Base-by-base conservation (phyloP, 2,888 invertebrate genomes). In the Herminia tarsipennalis region DNA sequence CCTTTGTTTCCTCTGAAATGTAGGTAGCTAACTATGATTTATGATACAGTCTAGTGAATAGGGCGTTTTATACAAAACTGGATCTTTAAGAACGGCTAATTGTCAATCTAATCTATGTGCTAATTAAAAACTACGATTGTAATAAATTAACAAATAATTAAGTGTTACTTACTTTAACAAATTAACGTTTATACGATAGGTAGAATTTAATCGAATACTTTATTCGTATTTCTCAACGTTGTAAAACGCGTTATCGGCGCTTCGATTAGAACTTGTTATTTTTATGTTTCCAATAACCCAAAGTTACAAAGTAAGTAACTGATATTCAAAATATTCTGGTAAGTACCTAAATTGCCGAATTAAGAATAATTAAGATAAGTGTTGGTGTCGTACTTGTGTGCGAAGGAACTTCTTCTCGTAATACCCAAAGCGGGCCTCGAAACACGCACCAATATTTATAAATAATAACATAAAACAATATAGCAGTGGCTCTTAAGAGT, bases 401-500 rank as follows among this genome's bases (percentile, higher is more conserved):
- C 20, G 41, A 36, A 13, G 32, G 32, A 43, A 42, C 30, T 62
- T 70, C 66, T 67, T 58, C 51, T 51, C 53, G 48, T 81, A 83
- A 87, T 85, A 80, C 78, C 69, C 56, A 49, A 57, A 56, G 57
- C 73, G 66, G 36, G 40, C 41, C 54, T 46, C 66, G 61, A 52
- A 51, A 61, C 84, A 86, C 83, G 86, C 73, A 68, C 64, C 72
- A 76, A 82, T 84, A 85, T 88, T 86, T 88, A 86, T 86, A 84
- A 85, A 86, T 86, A 88, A 86, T 86, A 84, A 84, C 80, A 83
- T 86, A 85, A 88, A 88, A 89, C 86, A 88, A 88, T 88, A 86
- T 83, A 81, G 73, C 76, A 65, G 72, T 71, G 69, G 73, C 80
- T 79, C 83, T 86, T 88, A 89, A 79, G 83, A 85, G 83, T 83